Percentiles rank a stretch among this genome's conserved stretches.
These are phyloP conservation scores for Eurystomus glaucurus DNA, from an alignment of 2,797 vertebrate genomes.

Conservation along the genomic window DNA sequence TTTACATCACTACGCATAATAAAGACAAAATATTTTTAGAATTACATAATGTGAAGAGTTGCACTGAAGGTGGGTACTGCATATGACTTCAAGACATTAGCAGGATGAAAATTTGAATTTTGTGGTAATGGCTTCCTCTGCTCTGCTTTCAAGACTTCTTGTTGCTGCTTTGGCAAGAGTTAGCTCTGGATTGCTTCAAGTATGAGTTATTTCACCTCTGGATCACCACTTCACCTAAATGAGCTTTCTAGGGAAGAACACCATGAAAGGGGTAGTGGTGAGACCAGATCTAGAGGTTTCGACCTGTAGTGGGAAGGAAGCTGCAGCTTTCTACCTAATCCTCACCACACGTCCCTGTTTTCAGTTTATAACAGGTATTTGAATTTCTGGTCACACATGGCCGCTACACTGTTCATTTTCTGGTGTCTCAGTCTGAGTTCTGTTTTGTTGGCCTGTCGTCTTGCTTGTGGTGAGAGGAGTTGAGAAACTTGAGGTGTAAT, in stretches of 20 bases:
- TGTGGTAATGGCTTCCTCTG: not conserved
- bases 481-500: not conserved
- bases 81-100: not conserved
- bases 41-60: slow-evolving; percentile 15
- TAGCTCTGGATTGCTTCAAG: not conserved
- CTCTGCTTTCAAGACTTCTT: not conserved
- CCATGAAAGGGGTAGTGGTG: not conserved
- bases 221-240: not conserved
- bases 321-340: not conserved
- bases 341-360: fast-evolving
- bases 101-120: not conserved
- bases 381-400: not conserved
- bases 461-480: not conserved
- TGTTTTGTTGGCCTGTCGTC: not conserved
- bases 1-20: not conserved
- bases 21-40: slow-evolving; percentile 51
- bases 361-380: not conserved
- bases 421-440: not conserved
- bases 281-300: not conserved
- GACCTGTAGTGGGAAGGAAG: not conserved
- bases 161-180: not conserved
- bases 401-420: fast-evolving
- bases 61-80: not conserved
- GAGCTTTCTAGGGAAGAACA: not conserved
- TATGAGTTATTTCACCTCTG: not conserved